Evolutionary conservation across 1,140 invertebrate genomes (phyloP).

Genomic region (Drosophila carrolli): DNA sequence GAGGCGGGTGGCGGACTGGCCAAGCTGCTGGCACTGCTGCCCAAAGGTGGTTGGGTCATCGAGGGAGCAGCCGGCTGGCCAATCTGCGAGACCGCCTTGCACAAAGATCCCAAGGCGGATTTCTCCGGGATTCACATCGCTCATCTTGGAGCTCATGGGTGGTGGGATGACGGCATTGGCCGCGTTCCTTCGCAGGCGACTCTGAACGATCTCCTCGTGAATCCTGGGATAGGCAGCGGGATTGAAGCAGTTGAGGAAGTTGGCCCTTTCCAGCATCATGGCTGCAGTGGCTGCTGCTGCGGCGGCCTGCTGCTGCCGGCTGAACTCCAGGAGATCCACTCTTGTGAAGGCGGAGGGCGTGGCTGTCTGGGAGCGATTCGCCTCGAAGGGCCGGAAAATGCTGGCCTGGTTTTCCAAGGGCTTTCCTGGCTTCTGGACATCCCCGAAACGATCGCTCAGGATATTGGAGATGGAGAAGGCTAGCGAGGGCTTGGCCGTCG

Average conservation of each 20-base stretch:
- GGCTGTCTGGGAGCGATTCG: constrained; percentile 49
- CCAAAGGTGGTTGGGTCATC: constrained; percentile 27
- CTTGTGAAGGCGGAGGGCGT: constrained; percentile 81
- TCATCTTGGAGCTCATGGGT: constrained; percentile 35
- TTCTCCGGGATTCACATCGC: constrained; percentile 55
- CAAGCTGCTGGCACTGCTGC: constrained; percentile 63
- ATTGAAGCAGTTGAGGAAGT: constrained; percentile 82
- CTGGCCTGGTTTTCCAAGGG: constrained; percentile 32
- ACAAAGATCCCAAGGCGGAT: constrained; percentile 86
- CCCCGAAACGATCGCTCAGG: constrained; percentile 82
- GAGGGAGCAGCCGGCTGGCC: constrained; percentile 81
- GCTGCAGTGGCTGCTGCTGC: constrained; percentile 78
- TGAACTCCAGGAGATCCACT: constrained; percentile 79
- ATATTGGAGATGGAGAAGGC: constrained; percentile 84
- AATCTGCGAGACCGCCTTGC: constrained; percentile 88
- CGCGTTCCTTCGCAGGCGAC: constrained; percentile 65
- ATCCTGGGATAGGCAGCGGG: constrained; percentile 82
- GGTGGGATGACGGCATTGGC: constrained; percentile 50
- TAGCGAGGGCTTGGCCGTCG: constrained; percentile 71
- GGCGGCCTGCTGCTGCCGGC: constrained; percentile 76
- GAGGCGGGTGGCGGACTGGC: constrained; percentile 75
- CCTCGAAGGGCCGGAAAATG: constrained; percentile 81
- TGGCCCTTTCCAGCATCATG: constrained; percentile 83
- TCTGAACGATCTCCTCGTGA: constrained; percentile 83
- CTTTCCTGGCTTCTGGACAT: constrained; percentile 50